A percentile compares a stretch with the other conserved stretches of the same genome.
Evolutionary conservation across 2,113 vertebrate genomes (phyloP).

Genomic region (Leptodactylus fuscus): DNA sequence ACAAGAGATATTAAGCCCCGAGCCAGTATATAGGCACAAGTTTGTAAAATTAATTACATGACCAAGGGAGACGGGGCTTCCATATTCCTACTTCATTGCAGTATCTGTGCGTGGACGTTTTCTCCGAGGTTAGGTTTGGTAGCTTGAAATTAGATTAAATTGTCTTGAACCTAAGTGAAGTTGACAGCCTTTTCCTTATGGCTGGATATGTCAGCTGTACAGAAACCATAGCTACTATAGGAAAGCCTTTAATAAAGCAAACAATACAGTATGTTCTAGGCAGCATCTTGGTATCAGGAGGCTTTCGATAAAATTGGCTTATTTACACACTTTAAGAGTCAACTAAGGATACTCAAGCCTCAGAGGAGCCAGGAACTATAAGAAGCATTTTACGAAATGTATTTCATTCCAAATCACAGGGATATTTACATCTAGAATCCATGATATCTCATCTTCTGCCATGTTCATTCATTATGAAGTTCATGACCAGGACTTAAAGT

Average conservation of each 20-base stretch:
- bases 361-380: background rate
- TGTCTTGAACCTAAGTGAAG: constrained; percentile 17
- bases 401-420: background rate
- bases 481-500: background rate
- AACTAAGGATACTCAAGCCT: background rate
- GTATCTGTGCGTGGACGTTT: background rate
- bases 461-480: background rate
- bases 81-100: background rate
- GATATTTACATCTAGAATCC: background rate
- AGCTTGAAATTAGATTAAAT: background rate
- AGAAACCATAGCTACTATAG: background rate
- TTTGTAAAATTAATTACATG: too few relatives aligned
- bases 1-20: too few relatives aligned
- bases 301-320: constrained; percentile 9
- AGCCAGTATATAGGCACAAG: too few relatives aligned
- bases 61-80: background rate
- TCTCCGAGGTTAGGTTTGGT: background rate
- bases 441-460: background rate
- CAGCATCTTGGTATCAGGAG: background rate
- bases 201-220: constrained; percentile 2
- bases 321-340: constrained; percentile 18
- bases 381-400: background rate
- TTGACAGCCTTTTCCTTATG: background rate
- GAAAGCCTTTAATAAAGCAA: background rate
- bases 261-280: background rate